Evolutionary conservation across 2,797 vertebrate genomes (phyloP).

Genomic region (Sebastolobus alascanus): DNA sequence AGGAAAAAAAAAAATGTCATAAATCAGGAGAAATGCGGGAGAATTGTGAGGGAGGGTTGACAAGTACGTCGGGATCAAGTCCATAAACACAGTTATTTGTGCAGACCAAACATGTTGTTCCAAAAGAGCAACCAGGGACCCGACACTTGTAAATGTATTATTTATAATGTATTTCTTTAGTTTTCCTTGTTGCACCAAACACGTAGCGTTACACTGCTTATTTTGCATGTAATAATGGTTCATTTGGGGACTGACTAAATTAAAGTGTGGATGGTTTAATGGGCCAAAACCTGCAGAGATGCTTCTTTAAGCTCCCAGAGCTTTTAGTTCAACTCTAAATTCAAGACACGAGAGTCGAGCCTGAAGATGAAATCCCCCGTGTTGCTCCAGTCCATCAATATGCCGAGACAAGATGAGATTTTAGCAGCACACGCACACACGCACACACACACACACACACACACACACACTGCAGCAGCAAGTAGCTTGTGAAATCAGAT

Average conservation of each 20-base stretch:
- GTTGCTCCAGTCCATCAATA: constrained; percentile 26
- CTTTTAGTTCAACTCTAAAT: constrained; percentile 9
- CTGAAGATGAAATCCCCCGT: constrained; percentile 32
- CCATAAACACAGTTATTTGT: too few relatives aligned
- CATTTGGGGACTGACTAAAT: not conserved
- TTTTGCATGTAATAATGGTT: not conserved
- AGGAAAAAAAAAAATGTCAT: too few relatives aligned
- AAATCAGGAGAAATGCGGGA: too few relatives aligned
- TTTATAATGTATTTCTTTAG: too few relatives aligned
- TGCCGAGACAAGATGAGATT: constrained; percentile 19
- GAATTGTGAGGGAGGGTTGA: too few relatives aligned
- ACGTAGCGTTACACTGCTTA: not conserved
- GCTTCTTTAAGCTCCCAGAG: constrained; percentile 9
- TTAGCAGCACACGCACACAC: not conserved
- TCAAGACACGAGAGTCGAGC: constrained; percentile 22
- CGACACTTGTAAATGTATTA: not conserved
- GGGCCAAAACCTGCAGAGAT: constrained; percentile 2
- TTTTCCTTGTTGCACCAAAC: not conserved
- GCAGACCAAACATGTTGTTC: too few relatives aligned
- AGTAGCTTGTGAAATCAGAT: constrained; percentile 21
- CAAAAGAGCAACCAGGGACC: too few relatives aligned
- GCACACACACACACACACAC: not conserved
- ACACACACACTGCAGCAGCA: not conserved
- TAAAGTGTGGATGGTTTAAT: not conserved
- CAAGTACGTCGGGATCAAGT: too few relatives aligned